phyloP scores from a whole-genome alignment of 2,113 vertebrate species.

The Leptosomus discolor region DNA sequence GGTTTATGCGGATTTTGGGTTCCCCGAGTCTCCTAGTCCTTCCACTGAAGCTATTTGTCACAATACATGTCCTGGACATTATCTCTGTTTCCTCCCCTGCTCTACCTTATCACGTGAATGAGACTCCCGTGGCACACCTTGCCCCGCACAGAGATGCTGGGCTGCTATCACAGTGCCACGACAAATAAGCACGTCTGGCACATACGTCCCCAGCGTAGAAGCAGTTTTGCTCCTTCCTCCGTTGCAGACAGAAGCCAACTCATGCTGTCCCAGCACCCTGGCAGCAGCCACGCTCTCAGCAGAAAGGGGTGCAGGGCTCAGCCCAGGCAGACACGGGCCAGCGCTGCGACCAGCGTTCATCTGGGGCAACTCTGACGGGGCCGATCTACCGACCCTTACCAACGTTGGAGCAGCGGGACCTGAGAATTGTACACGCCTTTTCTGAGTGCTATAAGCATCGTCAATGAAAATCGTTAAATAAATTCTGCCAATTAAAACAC shows the following conservation, averaged over 20 bases:
- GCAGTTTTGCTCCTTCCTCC: not conserved
- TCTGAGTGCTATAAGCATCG: not conserved
- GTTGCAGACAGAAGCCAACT: not conserved
- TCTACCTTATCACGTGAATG: rapidly evolving
- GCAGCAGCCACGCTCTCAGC: not conserved
- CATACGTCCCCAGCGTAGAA: not conserved
- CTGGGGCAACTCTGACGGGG: rapidly evolving
- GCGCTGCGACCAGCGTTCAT: rapidly evolving
- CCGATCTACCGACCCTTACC: not conserved
- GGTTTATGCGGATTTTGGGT: not conserved
- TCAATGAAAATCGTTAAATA: not conserved
- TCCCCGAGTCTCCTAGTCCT: not conserved
- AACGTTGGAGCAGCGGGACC: rapidly evolving
- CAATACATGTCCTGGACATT: not conserved
- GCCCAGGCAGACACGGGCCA: not conserved
- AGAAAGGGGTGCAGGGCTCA: not conserved
- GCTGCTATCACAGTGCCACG: not conserved
- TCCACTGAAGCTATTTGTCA: not conserved
- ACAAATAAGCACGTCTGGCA: not conserved
- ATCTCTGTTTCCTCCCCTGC: not conserved
- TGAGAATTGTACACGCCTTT: rapidly evolving
- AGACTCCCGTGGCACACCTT: not conserved
- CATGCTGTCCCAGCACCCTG: not conserved
- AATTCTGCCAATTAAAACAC: slow-evolving; percentile 18
- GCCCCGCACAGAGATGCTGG: not conserved